phyloP scores from a whole-genome alignment of 2,113 vertebrate genomes.

The Rhinolophus sinicus region DNA sequence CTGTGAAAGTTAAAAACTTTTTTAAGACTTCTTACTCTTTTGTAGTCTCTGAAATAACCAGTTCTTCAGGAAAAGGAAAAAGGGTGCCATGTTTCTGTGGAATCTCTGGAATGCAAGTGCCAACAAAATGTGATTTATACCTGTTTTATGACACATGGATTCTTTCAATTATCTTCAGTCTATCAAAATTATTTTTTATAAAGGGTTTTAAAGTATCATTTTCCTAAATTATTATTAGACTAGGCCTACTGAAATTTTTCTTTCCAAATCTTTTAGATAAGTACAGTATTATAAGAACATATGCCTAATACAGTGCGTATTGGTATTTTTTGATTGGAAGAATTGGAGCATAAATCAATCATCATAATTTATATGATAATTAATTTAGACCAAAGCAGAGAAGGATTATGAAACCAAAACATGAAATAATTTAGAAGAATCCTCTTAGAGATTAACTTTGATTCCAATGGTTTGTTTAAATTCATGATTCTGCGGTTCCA shows the following conservation, averaged over 20 bases:
- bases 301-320: neutral
- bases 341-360: neutral
- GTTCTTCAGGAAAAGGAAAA: neutral
- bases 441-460: constrained; percentile 42
- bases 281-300: neutral
- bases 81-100: neutral
- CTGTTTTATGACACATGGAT: neutral
- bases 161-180: neutral
- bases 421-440: constrained; percentile 14
- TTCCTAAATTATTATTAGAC: neutral
- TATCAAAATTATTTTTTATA: constrained; percentile 14
- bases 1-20: neutral
- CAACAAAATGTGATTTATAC: constrained; percentile 20
- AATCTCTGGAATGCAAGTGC: neutral
- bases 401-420: constrained; percentile 17
- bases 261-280: neutral
- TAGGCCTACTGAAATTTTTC: neutral
- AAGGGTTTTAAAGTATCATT: neutral
- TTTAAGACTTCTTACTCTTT: neutral
- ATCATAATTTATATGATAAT: constrained; percentile 22
- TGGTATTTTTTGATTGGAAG: neutral
- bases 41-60: neutral
- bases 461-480: constrained; percentile 87
- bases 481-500: constrained; percentile 86
- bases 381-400: constrained; percentile 48